Conservation (phyloP, 1,140 invertebrate species). For the Penaeus indicus region DNA sequence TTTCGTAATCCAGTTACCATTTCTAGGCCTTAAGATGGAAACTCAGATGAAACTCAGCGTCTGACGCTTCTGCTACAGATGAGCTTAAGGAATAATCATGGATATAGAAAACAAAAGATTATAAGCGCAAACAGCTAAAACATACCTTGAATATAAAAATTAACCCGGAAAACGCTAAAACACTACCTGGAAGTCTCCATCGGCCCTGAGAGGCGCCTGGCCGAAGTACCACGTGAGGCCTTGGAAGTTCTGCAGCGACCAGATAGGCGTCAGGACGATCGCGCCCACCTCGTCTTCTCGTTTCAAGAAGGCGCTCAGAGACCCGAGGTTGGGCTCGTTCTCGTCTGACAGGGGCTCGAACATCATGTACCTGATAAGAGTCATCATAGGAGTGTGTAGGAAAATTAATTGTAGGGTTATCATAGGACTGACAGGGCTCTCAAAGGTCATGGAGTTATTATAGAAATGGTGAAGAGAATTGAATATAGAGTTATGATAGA, state of each 20-base stretch:
- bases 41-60: too few relatives aligned
- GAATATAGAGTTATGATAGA: too few relatives aligned
- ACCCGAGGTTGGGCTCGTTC: slow-evolving; percentile 77
- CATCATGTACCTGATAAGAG: slow-evolving; percentile 73
- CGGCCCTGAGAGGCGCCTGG: slow-evolving; percentile 72
- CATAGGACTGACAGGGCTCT: not conserved
- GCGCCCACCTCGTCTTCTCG: slow-evolving; percentile 68
- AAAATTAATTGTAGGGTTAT: not conserved
- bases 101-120: too few relatives aligned
- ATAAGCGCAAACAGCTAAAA: too few relatives aligned
- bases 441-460: too few relatives aligned
- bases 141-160: too few relatives aligned
- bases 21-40: too few relatives aligned
- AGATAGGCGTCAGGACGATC: slow-evolving; percentile 73
- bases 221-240: slow-evolving; percentile 77
- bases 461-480: too few relatives aligned
- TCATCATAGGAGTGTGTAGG: not conserved
- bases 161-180: not conserved
- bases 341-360: slow-evolving; percentile 78
- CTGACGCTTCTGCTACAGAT: too few relatives aligned
- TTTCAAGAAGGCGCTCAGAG: slow-evolving; percentile 72
- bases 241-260: slow-evolving; percentile 79
- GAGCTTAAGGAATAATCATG: too few relatives aligned
- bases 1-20: too few relatives aligned
- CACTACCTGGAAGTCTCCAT: slow-evolving; percentile 63